Evolutionary conservation across 2,888 invertebrate species (phyloP).

Genomic region (Nyleta sp.): DNA sequence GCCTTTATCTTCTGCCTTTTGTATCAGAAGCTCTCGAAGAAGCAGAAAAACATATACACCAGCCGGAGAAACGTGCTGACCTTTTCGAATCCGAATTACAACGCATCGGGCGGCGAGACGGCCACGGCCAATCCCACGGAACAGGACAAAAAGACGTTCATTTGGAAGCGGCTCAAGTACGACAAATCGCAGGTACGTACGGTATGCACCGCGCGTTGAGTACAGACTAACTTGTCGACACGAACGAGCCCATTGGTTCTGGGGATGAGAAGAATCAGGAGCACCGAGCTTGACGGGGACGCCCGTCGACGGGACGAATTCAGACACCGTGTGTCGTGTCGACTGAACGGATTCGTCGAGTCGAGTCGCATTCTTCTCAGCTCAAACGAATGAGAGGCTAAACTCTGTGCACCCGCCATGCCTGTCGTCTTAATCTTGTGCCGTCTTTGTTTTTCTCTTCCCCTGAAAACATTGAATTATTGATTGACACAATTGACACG

Average conservation of each 20-base stretch:
- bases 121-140: slow-evolving; percentile 74
- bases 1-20: slow-evolving; percentile 79
- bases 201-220: slow-evolving; percentile 23
- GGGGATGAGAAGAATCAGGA: slow-evolving; percentile 33
- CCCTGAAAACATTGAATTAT: slow-evolving; percentile 75
- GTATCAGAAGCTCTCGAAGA: slow-evolving; percentile 82
- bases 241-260: slow-evolving; percentile 24
- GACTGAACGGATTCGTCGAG: not conserved
- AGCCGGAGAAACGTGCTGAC: slow-evolving; percentile 89
- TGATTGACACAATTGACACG: slow-evolving; percentile 68
- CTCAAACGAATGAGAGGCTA: slow-evolving; percentile 38
- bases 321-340: too few relatives aligned
- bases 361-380: slow-evolving; percentile 45
- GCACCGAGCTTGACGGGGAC: too few relatives aligned
- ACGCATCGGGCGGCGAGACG: slow-evolving; percentile 84
- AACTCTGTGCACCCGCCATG: slow-evolving; percentile 43
- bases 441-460: slow-evolving; percentile 64
- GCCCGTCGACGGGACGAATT: too few relatives aligned
- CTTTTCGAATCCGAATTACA: slow-evolving; percentile 95
- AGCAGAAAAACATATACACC: slow-evolving; percentile 84
- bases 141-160: slow-evolving; percentile 85
- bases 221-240: slow-evolving; percentile 8
- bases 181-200: slow-evolving; percentile 88
- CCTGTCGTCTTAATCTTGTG: slow-evolving; percentile 69
- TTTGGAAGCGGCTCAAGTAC: slow-evolving; percentile 91